Evolutionary conservation across 2,113 vertebrate species (phyloP), one percentile per base, ranked within the genome.

Genomic region (Forbesichthys agassizii): DNA sequence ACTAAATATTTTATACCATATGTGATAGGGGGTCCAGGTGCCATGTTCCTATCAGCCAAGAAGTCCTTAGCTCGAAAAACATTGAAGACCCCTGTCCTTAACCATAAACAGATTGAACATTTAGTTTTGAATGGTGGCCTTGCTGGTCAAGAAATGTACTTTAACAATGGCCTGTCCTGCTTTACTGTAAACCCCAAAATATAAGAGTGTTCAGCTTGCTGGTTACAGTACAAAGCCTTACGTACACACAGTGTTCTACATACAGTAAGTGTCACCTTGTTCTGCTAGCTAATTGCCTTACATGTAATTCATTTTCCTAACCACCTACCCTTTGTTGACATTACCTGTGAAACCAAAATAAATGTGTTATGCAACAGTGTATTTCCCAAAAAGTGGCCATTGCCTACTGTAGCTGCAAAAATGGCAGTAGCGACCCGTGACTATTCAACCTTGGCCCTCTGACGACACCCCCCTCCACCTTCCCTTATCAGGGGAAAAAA

Each of bases 141-240:
- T 20, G 73, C 66, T 78, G 75, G 64, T 71, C 56, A n/a, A 5
- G 33, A 52, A 5, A 13, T 8, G 48, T 16, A 68, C 12, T 36
- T 2, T 6, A 33, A 11, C 61, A 18, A 11, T n/a, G 4, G n/a
- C 9, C 3, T 53, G 20, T 64, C 11, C 62, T 65, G 53, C 33
- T 71, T 71, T 55, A 36, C 61, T 61, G 77, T 33, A 4, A n/a
- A 18, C 56, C 42, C 27, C 27, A 3, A 27, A 27, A 27, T 27
- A 27, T 27, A 36, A 33, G 66, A 61, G 46, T 75, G 54, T 62
- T 48, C 27, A 71, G 20, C 48, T 33, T 33, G 68, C 57, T 67
- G 54, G 72, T 58, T 86, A 68, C 70, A 70, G 69, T 86, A 68
- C 70, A 70, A 72, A 65, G 76, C 60, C 71, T 68, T 64, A 18